Percentiles rank a stretch among this genome's conserved stretches.
Conservation (phyloP, 1,140 invertebrate species). For the Drosophila malerkotliana region DNA sequence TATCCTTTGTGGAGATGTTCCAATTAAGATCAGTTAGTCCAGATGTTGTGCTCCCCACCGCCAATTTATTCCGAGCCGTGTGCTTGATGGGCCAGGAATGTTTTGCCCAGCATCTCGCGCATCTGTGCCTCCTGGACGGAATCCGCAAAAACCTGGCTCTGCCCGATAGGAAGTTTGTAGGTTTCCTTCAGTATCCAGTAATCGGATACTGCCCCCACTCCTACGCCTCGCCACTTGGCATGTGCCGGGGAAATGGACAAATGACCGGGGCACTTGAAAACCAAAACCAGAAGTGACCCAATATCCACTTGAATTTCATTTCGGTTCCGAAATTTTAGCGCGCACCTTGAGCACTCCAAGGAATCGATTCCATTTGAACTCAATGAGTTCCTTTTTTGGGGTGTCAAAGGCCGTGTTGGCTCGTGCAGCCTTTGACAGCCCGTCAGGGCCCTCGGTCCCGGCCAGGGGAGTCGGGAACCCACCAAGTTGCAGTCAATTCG, state of each 20-base stretch:
- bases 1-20: conserved; percentile 33
- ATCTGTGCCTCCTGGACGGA: conserved; percentile 48
- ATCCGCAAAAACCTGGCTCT: conserved; percentile 14
- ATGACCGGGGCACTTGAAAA: conserved; percentile 45
- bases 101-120: conserved; percentile 42
- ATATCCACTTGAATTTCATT: conserved; percentile 76
- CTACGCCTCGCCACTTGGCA: conserved; percentile 50
- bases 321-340: conserved; percentile 55
- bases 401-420: conserved; percentile 74
- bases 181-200: conserved; percentile 31
- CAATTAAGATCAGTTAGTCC: conserved; percentile 68
- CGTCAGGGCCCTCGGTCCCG: background rate
- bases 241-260: conserved; percentile 78
- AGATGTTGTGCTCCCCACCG: conserved; percentile 52
- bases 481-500: conserved; percentile 72
- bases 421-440: conserved; percentile 62
- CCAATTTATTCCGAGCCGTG: conserved; percentile 29
- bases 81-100: conserved; percentile 52
- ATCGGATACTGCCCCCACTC: conserved; percentile 53
- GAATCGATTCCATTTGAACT: conserved; percentile 23
- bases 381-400: conserved; percentile 6
- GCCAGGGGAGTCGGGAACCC: conserved; percentile 15
- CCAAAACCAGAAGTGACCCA: conserved; percentile 70
- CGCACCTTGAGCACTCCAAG: conserved; percentile 36
- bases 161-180: conserved; percentile 17